Conservation (phyloP, 2,888 invertebrate genomes). For the Sclerodermus sp. region DNA sequence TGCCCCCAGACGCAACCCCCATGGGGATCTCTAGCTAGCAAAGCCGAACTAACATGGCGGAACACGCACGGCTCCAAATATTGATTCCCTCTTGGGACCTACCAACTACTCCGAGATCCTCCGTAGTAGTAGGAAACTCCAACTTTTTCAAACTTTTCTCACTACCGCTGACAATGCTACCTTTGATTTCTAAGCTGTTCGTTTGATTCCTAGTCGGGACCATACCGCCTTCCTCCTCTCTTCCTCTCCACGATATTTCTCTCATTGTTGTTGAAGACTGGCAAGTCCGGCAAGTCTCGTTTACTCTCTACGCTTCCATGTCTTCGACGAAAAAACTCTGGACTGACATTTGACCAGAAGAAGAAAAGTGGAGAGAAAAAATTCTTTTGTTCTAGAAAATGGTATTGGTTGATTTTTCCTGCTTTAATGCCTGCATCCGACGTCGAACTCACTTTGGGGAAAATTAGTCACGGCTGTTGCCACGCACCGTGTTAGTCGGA, state of each 20-base stretch:
- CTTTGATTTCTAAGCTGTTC: neutral
- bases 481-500: conserved; percentile 32
- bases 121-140: neutral
- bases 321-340: no score
- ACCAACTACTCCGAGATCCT: conserved; percentile 11
- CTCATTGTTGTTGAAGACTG: no score
- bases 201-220: no score
- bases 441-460: conserved; percentile 26
- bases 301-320: no score
- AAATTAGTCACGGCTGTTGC: conserved; percentile 35
- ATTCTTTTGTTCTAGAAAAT: no score
- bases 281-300: no score
- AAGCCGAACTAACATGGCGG: conserved; percentile 48
- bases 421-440: conserved; percentile 12
- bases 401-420: no score
- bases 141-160: conserved; percentile 4
- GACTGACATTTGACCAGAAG: no score
- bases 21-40: conserved; percentile 32
- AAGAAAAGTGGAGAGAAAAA: no score
- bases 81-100: conserved; percentile 49
- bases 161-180: no score
- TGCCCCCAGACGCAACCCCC: conserved; percentile 37
- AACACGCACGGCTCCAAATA: conserved; percentile 52
- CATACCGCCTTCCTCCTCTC: no score
- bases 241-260: no score